These are phyloP conservation scores for Schizotus pectinicornis DNA, from an alignment of 2,888 invertebrate species.

Conservation along the genomic window DNA sequence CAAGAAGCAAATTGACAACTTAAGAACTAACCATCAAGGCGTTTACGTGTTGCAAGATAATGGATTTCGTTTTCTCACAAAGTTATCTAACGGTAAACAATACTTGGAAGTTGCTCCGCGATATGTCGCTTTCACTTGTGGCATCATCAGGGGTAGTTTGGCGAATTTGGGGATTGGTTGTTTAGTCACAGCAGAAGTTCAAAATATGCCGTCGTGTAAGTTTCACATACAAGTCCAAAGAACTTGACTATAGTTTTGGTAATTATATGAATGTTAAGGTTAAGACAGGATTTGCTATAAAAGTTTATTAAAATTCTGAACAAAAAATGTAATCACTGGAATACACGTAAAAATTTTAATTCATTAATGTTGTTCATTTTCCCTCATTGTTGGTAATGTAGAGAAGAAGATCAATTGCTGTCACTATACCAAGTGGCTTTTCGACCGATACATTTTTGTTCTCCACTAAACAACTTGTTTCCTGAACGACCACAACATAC, in stretches of 20 bases:
- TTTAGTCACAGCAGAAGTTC: slow-evolving; percentile 94
- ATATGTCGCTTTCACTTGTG: slow-evolving; percentile 95
- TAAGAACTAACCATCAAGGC: slow-evolving; percentile 97
- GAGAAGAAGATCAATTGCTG: slow-evolving; percentile 44
- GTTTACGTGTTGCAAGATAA: slow-evolving; percentile 98
- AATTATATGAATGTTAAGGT: slow-evolving; percentile 9
- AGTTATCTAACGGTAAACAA: slow-evolving; percentile 87
- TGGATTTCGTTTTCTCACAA: slow-evolving; percentile 87
- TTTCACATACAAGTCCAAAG: slow-evolving; percentile 90
- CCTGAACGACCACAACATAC: slow-evolving; percentile 72
- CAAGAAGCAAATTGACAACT: slow-evolving; percentile 97
- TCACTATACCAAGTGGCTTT: slow-evolving; percentile 46
- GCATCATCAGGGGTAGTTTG: slow-evolving; percentile 91
- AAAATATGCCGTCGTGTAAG: slow-evolving; percentile 90
- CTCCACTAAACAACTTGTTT: slow-evolving; percentile 40
- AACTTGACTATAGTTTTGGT: slow-evolving; percentile 53
- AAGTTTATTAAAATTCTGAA: not conserved
- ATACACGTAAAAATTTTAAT: not conserved
- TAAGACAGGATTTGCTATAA: not conserved
- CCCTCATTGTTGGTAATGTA: slow-evolving; percentile 34
- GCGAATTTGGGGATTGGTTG: slow-evolving; percentile 93
- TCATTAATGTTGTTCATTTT: slow-evolving; percentile 9
- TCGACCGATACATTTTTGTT: slow-evolving; percentile 29
- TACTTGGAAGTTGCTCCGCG: slow-evolving; percentile 91
- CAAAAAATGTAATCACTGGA: slow-evolving; percentile 24